These are phyloP conservation scores for Leptobrachium ailaonicum DNA, from an alignment of 2,113 vertebrate genomes.

Conservation along the genomic window DNA sequence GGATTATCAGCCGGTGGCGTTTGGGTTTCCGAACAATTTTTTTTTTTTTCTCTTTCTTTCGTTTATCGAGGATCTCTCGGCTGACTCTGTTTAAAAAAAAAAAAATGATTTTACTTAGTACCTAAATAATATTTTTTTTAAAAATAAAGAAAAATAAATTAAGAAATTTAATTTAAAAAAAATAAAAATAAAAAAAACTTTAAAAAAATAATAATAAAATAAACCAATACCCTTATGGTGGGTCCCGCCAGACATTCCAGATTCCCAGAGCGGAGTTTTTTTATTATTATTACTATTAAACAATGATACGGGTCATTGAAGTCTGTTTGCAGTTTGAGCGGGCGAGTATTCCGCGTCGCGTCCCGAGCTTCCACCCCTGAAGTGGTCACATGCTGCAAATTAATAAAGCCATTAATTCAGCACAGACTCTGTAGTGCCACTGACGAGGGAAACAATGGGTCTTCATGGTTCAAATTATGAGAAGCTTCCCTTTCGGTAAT, in stretches of 20 bases:
- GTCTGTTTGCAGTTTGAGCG: background rate
- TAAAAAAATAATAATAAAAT: too few relatives aligned
- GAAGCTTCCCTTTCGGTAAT: conserved; percentile 48
- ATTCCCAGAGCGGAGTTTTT: too few relatives aligned
- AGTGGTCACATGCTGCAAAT: conserved; percentile 48
- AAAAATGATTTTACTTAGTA: too few relatives aligned
- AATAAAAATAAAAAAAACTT: too few relatives aligned
- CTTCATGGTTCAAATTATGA: conserved; percentile 42
- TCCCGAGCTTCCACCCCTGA: conserved; percentile 7
- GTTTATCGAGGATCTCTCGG: conserved; percentile 14
- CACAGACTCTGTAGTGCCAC: conserved; percentile 13
- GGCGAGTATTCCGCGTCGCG: conserved; percentile 13
- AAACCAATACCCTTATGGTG: too few relatives aligned
- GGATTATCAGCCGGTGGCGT: too few relatives aligned
- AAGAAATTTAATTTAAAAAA: too few relatives aligned
- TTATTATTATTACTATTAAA: conserved; percentile 7
- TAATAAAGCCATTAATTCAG: conserved; percentile 43
- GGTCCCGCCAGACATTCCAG: too few relatives aligned
- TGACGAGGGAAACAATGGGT: background rate
- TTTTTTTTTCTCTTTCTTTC: too few relatives aligned
- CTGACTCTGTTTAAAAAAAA: conserved; percentile 6
- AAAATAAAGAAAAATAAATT: too few relatives aligned
- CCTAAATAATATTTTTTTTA: too few relatives aligned
- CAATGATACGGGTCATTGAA: conserved; percentile 31
- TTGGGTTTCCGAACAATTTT: background rate